A percentile compares a stretch with the other conserved stretches of the same genome.
Conservation (phyloP, 2,113 vertebrate genomes). For the Thryonomys swinderianus region DNA sequence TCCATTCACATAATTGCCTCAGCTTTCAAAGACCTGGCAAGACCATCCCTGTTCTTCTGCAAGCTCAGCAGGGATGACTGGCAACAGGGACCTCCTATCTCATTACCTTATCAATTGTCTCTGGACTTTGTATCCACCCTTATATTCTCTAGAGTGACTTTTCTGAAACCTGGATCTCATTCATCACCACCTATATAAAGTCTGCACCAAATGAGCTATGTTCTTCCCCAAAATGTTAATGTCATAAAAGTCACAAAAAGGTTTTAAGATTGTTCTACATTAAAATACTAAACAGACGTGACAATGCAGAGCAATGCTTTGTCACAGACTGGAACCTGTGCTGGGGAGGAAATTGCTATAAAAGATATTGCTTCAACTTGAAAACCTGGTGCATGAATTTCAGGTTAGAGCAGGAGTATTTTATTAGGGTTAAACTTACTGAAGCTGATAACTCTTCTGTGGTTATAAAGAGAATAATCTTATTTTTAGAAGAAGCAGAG, state of each 20-base stretch:
- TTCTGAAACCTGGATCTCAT: not conserved
- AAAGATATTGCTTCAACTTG: not conserved
- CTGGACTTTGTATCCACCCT: not conserved
- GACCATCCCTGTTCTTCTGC: not conserved
- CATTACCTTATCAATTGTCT: not conserved
- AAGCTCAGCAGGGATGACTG: not conserved
- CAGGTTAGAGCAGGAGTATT: not conserved
- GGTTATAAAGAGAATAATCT: not conserved
- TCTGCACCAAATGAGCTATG: not conserved
- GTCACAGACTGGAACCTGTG: not conserved
- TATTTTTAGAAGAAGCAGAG: not conserved
- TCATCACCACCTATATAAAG: not conserved
- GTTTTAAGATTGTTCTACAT: not conserved
- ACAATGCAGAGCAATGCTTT: not conserved
- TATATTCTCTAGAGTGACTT: not conserved
- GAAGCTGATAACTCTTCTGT: not conserved
- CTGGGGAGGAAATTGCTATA: not conserved
- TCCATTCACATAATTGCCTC: not conserved
- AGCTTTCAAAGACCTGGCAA: not conserved
- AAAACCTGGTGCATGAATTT: not conserved
- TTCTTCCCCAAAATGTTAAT: not conserved
- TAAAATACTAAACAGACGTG: not conserved
- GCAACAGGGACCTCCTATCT: not conserved
- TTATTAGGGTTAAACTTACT: not conserved
- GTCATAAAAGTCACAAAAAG: not conserved